phyloP scores from a whole-genome alignment of 2,113 vertebrate species.

The Spea multiplicata region DNA sequence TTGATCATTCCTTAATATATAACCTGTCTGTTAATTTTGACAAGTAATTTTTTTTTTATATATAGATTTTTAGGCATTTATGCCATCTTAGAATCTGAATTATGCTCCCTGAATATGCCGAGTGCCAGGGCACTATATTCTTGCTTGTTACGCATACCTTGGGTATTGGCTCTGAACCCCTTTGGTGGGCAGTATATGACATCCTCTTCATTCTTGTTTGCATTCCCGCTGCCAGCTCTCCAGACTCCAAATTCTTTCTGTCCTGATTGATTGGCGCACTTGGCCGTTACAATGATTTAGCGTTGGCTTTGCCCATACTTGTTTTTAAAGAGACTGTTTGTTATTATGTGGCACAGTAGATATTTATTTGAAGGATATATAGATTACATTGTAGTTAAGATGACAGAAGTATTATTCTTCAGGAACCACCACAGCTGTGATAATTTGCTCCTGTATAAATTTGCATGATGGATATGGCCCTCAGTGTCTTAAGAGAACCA shows the following conservation, averaged over 20 bases:
- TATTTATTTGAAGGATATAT: conserved; percentile 39
- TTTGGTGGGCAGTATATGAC: conserved; percentile 39
- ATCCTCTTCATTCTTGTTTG: conserved; percentile 20
- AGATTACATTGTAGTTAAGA: conserved; percentile 40
- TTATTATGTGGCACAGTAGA: conserved; percentile 37
- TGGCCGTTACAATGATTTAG: conserved; percentile 40
- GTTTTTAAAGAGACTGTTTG: conserved; percentile 43
- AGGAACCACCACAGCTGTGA: conserved; percentile 34
- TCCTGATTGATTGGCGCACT: conserved; percentile 31
- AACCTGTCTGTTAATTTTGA: too few relatives aligned
- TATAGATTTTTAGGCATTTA: too few relatives aligned
- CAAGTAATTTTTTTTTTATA: too few relatives aligned
- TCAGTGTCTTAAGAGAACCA: conserved; percentile 38
- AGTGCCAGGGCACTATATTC: background rate
- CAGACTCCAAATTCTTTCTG: conserved; percentile 36
- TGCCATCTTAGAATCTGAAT: background rate
- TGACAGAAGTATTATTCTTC: conserved; percentile 42
- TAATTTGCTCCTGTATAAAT: conserved; percentile 42
- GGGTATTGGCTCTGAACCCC: conserved; percentile 3
- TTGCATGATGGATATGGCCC: conserved; percentile 39
- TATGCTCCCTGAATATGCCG: background rate
- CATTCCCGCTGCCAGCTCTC: conserved; percentile 26
- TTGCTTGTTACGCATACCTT: background rate
- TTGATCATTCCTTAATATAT: too few relatives aligned
- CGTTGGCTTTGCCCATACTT: conserved; percentile 34